Evolutionary conservation across 2,888 invertebrate species (phyloP).

Genomic region (Ectemnius lituratus): DNA sequence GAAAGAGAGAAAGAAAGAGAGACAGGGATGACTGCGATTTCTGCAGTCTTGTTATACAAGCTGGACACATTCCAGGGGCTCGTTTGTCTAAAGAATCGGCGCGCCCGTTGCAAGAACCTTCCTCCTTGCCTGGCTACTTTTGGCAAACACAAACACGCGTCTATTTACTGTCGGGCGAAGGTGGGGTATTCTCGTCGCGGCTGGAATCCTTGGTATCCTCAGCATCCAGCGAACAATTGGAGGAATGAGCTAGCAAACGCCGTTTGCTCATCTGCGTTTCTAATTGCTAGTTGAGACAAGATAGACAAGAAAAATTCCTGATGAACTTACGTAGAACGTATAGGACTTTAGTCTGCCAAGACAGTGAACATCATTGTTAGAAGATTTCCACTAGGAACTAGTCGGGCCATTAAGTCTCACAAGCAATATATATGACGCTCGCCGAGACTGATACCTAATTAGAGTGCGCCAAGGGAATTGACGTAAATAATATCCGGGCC

Average conservation of each 20-base stretch:
- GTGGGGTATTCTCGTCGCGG: slow-evolving; percentile 5
- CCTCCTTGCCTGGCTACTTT: background rate
- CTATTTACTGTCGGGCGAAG: background rate
- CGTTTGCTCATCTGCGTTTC: background rate
- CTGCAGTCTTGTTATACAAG: slow-evolving; percentile 4
- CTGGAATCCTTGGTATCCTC: background rate
- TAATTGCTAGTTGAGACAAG: too few relatives aligned
- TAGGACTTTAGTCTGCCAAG: too few relatives aligned
- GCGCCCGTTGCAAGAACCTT: too few relatives aligned
- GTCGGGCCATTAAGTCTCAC: too few relatives aligned
- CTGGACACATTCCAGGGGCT: background rate
- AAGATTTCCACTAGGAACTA: too few relatives aligned
- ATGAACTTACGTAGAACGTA: too few relatives aligned
- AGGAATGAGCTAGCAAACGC: background rate
- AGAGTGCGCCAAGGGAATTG: slow-evolving; percentile 41
- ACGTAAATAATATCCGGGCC: slow-evolving; percentile 47
- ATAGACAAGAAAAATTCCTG: too few relatives aligned
- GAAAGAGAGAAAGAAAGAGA: background rate
- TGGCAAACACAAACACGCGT: slow-evolving; percentile 6
- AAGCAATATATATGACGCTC: too few relatives aligned
- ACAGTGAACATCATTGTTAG: too few relatives aligned
- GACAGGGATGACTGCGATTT: background rate
- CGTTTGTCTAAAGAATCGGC: background rate
- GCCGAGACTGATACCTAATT: slow-evolving; percentile 38
- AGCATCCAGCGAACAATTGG: slow-evolving; percentile 2